A percentile compares a stretch with the other conserved stretches of the same genome.
Evolutionary conservation across 2,113 vertebrate genomes (phyloP).

Genomic region (Microcebus tavaratra): DNA sequence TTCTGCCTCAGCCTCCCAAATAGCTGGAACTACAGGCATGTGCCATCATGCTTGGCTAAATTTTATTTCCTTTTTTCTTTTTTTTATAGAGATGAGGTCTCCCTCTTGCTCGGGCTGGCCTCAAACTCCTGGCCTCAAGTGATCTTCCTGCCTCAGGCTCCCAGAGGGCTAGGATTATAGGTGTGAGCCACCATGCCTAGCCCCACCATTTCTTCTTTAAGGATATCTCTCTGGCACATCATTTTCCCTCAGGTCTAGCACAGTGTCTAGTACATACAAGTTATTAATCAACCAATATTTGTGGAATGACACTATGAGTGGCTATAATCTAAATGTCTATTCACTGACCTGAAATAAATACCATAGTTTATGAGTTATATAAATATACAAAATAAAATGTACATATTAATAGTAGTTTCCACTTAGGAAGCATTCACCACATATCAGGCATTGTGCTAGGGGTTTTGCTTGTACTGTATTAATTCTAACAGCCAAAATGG

Average conservation of each 20-base stretch:
- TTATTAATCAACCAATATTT: constrained; percentile 4
- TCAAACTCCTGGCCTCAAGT: too few relatives aligned
- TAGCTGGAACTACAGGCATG: too few relatives aligned
- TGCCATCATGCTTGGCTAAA: too few relatives aligned
- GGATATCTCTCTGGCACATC: not conserved
- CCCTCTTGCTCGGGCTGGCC: too few relatives aligned
- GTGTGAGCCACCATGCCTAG: too few relatives aligned
- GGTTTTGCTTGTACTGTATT: not conserved
- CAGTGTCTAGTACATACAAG: not conserved
- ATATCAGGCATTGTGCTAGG: not conserved
- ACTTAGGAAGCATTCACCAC: not conserved
- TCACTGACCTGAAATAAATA: not conserved
- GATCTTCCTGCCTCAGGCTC: too few relatives aligned
- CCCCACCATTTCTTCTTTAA: not conserved
- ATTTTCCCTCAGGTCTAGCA: not conserved
- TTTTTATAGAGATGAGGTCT: too few relatives aligned
- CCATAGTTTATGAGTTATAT: not conserved
- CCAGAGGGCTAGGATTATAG: too few relatives aligned
- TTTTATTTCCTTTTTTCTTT: too few relatives aligned
- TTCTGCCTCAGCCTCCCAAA: too few relatives aligned
- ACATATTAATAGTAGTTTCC: not conserved
- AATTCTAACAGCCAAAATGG: not conserved
- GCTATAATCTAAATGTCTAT: constrained; percentile 11
- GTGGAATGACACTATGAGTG: not conserved
- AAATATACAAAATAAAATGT: not conserved